Evolutionary conservation across 2,113 vertebrate species (phyloP), one percentile per base, ranked within the genome.

Genomic region (Phalacrocorax brasilianus): DNA sequence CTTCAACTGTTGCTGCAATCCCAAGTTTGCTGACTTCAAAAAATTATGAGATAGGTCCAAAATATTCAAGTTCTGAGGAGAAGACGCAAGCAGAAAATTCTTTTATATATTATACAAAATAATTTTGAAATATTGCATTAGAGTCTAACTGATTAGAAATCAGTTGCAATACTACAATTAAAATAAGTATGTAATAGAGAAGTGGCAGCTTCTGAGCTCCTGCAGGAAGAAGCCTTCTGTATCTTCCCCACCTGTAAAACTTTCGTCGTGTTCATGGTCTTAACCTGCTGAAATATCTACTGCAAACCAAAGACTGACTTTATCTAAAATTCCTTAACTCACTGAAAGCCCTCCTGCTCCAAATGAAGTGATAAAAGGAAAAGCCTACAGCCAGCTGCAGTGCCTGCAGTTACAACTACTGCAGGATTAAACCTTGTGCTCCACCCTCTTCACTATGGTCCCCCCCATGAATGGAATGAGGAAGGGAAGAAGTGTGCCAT

Each of bases 1-100:
- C 78, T 95, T 96, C 88, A 99, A 93, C 85, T 99, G 99, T 35
- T 97, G 96, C 50, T 97, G 95, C 15, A 95, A 97, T 72, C 99
- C 98, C 63, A 99, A 96, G 88, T 91, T 97, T 62, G 98, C 98
- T 40, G 99, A 98, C 32, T 77, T 88, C 91, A 99, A 97, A 11
- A 93, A 89, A 98, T 99, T 99, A 67, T 94, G 97, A 72, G 99
- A 99, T 28, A 99, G 94, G 62, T 99, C 99, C 85, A 99, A 97
- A 93, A 95, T 97, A 52, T 66, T 94, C 95, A 99, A 97, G 74
- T 95, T 98, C 99, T 99, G 95, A 70, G 55, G 78, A 90, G 24
- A 89, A 44, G 88, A 75, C 68, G 22, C 40, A 68, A 89, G 59
- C 52, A 74, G 24, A 71, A 70, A 50, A 22, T 9, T n/a, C 42